These are phyloP conservation scores for Heliconius erato DNA, from an alignment of 2,888 invertebrate genomes.

Conservation along the genomic window DNA sequence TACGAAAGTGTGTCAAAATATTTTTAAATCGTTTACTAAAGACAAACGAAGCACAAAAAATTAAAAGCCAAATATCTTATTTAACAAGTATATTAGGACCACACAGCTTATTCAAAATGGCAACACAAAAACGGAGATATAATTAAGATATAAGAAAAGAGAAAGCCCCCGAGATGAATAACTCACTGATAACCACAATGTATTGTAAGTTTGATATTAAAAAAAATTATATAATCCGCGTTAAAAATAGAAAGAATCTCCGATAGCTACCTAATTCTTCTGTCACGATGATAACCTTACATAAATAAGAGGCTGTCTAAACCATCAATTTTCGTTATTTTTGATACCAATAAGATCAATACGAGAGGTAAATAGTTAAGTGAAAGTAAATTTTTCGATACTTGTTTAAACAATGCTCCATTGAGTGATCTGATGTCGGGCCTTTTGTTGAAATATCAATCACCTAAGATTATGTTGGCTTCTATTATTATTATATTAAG, in stretches of 20 bases:
- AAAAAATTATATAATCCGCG: slow-evolving; percentile 38
- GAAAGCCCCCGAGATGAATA: slow-evolving; percentile 53
- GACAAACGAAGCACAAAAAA: slow-evolving; percentile 4
- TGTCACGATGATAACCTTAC: slow-evolving; percentile 71
- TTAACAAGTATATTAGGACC: neutral
- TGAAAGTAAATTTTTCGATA: slow-evolving; percentile 81
- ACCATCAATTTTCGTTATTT: slow-evolving; percentile 74
- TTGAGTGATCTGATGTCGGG: slow-evolving; percentile 68
- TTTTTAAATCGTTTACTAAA: neutral
- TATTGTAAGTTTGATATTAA: slow-evolving; percentile 42
- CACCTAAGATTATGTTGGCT: neutral
- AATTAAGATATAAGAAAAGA: slow-evolving; percentile 54
- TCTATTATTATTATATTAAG: neutral
- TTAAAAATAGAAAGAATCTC: slow-evolving; percentile 68
- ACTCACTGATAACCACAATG: slow-evolving; percentile 45
- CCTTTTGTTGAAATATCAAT: slow-evolving; percentile 68
- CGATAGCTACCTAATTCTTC: slow-evolving; percentile 58
- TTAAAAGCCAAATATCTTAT: neutral
- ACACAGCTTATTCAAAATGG: slow-evolving; percentile 12
- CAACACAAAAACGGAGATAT: slow-evolving; percentile 44
- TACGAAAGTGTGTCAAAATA: neutral
- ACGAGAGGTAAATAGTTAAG: slow-evolving; percentile 69
- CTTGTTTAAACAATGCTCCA: slow-evolving; percentile 70
- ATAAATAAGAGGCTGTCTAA: slow-evolving; percentile 68
- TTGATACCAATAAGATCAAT: slow-evolving; percentile 66